Conservation (phyloP, 2,888 invertebrate species). For the Tipula lateralis region DNA sequence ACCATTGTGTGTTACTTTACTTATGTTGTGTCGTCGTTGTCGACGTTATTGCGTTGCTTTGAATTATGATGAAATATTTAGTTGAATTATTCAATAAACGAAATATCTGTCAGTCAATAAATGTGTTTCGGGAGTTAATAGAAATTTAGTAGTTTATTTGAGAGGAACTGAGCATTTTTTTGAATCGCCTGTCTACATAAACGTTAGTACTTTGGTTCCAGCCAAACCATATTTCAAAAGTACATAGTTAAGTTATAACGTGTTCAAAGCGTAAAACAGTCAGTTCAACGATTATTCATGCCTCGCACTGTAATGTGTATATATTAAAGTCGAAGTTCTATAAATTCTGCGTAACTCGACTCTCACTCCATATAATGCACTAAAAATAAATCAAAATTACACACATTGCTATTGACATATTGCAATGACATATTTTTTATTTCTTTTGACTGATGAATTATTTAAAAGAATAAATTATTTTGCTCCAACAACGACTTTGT, state of each 20-base stretch:
- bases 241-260: not conserved
- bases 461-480: conserved; percentile 24
- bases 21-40: not conserved
- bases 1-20: not conserved
- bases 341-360: not conserved
- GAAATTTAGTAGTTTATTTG: not conserved
- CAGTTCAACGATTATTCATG: not conserved
- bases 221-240: too few relatives aligned
- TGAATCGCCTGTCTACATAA: too few relatives aligned
- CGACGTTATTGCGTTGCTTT: not conserved
- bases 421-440: conserved; percentile 15
- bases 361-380: not conserved
- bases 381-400: conserved; percentile 24
- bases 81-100: conserved; percentile 16
- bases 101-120: not conserved
- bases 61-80: not conserved
- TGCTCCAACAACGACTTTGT: not conserved
- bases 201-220: too few relatives aligned
- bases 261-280: not conserved
- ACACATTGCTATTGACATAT: conserved; percentile 19
- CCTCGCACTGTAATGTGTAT: not conserved
- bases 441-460: conserved; percentile 11
- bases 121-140: not conserved
- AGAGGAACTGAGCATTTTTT: not conserved
- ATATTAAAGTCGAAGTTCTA: not conserved